Percentiles rank a stretch among this genome's conserved stretches.
phyloP scores from a whole-genome alignment of 2,888 invertebrate genomes.

The Oligia strigilis region DNA sequence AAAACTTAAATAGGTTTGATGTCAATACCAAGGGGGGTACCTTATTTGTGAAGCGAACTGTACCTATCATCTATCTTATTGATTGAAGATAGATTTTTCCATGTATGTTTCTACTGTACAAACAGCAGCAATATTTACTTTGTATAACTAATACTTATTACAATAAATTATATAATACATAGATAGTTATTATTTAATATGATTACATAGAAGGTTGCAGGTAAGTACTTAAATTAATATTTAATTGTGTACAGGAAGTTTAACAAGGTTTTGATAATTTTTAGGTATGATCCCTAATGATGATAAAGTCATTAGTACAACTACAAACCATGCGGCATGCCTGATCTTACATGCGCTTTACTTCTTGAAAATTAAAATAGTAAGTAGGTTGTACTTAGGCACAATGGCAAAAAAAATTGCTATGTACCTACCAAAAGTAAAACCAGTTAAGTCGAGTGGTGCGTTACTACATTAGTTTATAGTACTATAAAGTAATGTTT shows the following conservation, averaged over 20 bases:
- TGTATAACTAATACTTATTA: not conserved
- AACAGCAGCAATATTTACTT: not conserved
- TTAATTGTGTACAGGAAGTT: conserved; percentile 18
- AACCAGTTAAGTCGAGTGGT: not conserved
- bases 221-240: conserved; percentile 14
- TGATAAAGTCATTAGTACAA: not conserved
- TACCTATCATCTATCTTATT: not conserved
- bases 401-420: too few relatives aligned
- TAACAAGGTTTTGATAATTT: conserved; percentile 14
- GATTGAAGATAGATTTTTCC: not conserved
- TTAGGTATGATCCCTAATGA: not conserved
- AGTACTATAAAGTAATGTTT: not conserved
- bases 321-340: not conserved
- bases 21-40: too few relatives aligned
- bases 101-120: not conserved
- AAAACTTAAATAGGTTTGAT: too few relatives aligned
- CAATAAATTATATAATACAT: not conserved
- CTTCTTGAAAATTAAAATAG: not conserved
- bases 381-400: too few relatives aligned
- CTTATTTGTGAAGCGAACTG: too few relatives aligned
- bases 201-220: not conserved
- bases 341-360: not conserved
- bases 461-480: too few relatives aligned
- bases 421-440: not conserved
- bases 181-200: not conserved